Conservation (phyloP, 2,113 vertebrate genomes). For the Nyctibius bracteatus region DNA sequence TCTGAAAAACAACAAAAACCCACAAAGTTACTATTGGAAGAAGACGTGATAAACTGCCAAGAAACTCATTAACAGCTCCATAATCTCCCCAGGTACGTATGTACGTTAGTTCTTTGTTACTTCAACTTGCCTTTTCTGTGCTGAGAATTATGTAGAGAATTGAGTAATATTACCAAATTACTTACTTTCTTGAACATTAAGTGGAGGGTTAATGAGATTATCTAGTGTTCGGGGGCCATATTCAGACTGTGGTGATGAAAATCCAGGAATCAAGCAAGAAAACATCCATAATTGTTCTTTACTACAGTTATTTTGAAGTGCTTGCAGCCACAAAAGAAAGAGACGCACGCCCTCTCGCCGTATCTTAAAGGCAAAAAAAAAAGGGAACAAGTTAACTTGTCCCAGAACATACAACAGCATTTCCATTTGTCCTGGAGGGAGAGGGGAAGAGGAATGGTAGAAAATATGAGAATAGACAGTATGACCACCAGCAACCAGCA, state of each 20-base stretch:
- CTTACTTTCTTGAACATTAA: slow-evolving; percentile 94
- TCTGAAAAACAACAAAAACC: too few species aligned
- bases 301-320: slow-evolving; percentile 91
- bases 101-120: not conserved
- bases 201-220: slow-evolving; percentile 91
- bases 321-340: slow-evolving; percentile 97
- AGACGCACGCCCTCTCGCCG: slow-evolving; percentile 95
- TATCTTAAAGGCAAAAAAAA: slow-evolving; percentile 76
- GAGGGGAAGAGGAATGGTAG: not conserved
- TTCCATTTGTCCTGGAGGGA: not conserved
- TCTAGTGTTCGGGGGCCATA: slow-evolving; percentile 91
- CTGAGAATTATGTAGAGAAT: not conserved
- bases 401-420: not conserved
- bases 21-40: not conserved
- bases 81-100: not conserved
- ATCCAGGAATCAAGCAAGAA: slow-evolving; percentile 96
- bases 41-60: not conserved
- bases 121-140: not conserved
- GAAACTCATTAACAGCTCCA: not conserved
- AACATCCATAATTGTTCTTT: slow-evolving; percentile 96
- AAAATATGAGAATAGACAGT: not conserved
- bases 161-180: not conserved
- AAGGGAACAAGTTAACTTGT: not conserved
- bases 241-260: slow-evolving; percentile 88
- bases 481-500: not conserved